A percentile compares a stretch with the other conserved stretches of the same genome.
Conservation (phyloP, 1,140 invertebrate species). For the Probaryconus sp. region DNA sequence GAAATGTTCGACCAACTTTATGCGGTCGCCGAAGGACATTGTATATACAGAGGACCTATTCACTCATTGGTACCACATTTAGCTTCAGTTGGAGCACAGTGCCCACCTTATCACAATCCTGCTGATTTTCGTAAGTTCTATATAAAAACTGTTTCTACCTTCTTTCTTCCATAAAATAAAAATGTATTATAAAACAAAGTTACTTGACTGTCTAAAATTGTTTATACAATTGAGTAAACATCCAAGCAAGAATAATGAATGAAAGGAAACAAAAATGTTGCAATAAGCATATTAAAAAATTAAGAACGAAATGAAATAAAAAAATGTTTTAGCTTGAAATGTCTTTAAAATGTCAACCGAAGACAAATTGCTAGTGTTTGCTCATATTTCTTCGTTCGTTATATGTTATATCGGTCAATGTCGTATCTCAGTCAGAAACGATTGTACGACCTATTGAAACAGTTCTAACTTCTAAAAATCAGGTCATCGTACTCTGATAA, state of each 20-base stretch:
- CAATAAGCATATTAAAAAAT: background rate
- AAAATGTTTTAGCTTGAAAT: too few relatives aligned
- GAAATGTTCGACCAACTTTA: constrained; percentile 98
- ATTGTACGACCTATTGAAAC: constrained; percentile 44
- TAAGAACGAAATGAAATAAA: background rate
- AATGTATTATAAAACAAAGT: too few relatives aligned
- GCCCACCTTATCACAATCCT: constrained; percentile 96
- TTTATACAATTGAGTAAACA: background rate
- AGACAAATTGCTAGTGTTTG: too few relatives aligned
- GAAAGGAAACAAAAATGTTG: too few relatives aligned
- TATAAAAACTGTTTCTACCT: background rate
- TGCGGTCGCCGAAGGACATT: constrained; percentile 91
- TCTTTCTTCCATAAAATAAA: background rate
- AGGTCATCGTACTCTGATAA: constrained; percentile 57
- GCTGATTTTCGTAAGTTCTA: constrained; percentile 91
- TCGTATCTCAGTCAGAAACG: constrained; percentile 32
- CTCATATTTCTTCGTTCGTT: too few relatives aligned
- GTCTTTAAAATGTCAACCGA: too few relatives aligned
- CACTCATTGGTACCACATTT: constrained; percentile 89
- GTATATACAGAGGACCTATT: constrained; percentile 91
- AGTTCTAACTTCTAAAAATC: constrained; percentile 51
- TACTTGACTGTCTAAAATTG: too few relatives aligned
- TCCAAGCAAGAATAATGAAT: too few relatives aligned
- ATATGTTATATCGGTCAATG: constrained; percentile 52
- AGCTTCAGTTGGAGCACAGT: constrained; percentile 85